A percentile compares a stretch with the other conserved stretches of the same genome.
These are phyloP conservation scores for Glaucomys volans DNA, from an alignment of 2,113 vertebrate genomes.

Conservation along the genomic window DNA sequence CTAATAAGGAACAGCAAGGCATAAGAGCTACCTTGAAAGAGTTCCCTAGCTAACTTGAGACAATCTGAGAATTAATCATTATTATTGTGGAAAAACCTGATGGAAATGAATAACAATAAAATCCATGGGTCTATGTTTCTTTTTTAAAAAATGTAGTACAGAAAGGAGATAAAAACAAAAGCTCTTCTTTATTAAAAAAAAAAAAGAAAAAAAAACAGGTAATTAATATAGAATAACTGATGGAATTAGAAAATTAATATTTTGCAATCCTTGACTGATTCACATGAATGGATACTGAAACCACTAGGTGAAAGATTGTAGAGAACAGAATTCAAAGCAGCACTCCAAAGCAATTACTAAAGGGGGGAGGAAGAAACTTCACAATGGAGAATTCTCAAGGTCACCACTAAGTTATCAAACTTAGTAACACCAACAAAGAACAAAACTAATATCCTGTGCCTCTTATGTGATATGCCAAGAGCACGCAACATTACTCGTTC, in stretches of 20 bases:
- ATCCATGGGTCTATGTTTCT: neutral
- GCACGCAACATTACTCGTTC: neutral
- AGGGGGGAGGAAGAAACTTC: neutral
- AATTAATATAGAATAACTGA: neutral
- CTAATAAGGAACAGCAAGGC: neutral
- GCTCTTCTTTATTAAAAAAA: neutral
- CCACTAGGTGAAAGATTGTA: neutral
- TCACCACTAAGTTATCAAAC: neutral
- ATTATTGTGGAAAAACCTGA: neutral
- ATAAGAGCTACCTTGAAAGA: neutral
- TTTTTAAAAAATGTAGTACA: neutral
- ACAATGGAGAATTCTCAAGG: neutral
- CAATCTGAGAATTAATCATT: neutral
- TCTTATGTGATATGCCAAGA: neutral
- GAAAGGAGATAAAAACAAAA: neutral
- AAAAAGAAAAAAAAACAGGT: neutral
- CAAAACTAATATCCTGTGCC: neutral
- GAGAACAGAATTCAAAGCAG: neutral
- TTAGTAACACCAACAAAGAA: neutral
- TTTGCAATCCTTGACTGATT: neutral
- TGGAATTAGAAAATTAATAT: neutral
- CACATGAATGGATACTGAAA: neutral
- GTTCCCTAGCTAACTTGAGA: neutral
- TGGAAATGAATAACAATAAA: neutral
- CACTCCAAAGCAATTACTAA: neutral